Conservation (phyloP, 2,797 vertebrate species). For the Micromesistius poutassou region DNA sequence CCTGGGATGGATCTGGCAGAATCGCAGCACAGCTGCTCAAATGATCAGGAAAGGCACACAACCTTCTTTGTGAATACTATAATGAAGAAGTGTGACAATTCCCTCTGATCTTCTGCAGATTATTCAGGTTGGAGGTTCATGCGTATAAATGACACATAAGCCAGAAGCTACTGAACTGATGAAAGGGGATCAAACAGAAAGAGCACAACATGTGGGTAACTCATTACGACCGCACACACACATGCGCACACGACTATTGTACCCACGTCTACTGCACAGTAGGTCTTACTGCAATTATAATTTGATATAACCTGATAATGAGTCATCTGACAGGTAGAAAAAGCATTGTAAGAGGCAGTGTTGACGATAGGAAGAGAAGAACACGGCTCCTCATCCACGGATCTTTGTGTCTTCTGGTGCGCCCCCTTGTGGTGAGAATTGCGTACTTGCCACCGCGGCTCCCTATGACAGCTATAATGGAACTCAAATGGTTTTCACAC, state of each 20-base stretch:
- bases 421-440: constrained; percentile 70
- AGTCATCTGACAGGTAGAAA: constrained; percentile 13
- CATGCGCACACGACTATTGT: background rate
- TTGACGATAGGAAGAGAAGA: background rate
- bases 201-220: background rate
- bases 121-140: constrained; percentile 40
- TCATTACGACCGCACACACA: constrained; percentile 5
- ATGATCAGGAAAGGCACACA: constrained; percentile 51
- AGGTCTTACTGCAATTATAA: background rate
- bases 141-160: constrained; percentile 40
- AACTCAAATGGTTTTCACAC: constrained; percentile 62
- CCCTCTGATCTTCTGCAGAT: constrained; percentile 40
- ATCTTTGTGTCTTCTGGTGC: constrained; percentile 3
- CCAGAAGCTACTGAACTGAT: constrained; percentile 28
- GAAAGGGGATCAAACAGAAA: constrained; percentile 21
- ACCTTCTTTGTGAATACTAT: constrained; percentile 49
- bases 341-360: constrained; percentile 8
- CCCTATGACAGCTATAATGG: constrained; percentile 51
- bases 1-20: constrained; percentile 65
- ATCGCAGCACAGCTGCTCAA: constrained; percentile 59
- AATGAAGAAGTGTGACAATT: constrained; percentile 37
- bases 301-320: constrained; percentile 23
- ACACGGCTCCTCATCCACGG: background rate
- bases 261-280: background rate
- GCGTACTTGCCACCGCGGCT: constrained; percentile 19